phyloP scores from a whole-genome alignment of 1,140 invertebrate species.

The Leptinotarsa texana region DNA sequence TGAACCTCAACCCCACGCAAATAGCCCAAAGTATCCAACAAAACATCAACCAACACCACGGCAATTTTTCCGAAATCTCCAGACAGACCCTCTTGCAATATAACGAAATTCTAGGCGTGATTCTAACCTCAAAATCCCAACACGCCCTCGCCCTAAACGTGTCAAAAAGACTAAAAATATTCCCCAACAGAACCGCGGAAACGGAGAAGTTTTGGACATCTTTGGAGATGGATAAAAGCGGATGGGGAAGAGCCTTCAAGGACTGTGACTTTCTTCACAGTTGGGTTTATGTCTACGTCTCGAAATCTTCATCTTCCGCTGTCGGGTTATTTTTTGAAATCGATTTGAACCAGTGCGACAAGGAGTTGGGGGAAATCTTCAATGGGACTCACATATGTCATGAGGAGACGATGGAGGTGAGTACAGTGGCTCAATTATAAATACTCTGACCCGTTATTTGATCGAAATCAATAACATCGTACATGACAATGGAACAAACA shows the following conservation, averaged over 20 bases:
- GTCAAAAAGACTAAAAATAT: conserved; percentile 36
- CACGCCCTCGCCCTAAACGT: conserved; percentile 40
- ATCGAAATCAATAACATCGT: no score
- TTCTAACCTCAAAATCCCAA: conserved; percentile 27
- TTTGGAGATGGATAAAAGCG: conserved; percentile 33
- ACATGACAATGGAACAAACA: no score
- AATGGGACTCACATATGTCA: conserved; percentile 53
- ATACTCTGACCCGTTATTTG: no score
- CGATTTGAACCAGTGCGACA: conserved; percentile 55
- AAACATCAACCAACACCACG: conserved; percentile 18
- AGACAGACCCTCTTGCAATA: conserved; percentile 30
- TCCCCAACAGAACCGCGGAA: conserved; percentile 40
- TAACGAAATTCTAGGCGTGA: conserved; percentile 34
- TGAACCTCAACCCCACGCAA: conserved; percentile 34
- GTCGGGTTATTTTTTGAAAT: conserved; percentile 51
- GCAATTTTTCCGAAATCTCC: conserved; percentile 33
- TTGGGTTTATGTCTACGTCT: conserved; percentile 46
- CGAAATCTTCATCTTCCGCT: conserved; percentile 30
- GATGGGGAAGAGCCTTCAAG: conserved; percentile 46
- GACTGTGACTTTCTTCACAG: conserved; percentile 40
- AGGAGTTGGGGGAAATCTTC: conserved; percentile 50
- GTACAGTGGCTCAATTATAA: conserved; percentile 10
- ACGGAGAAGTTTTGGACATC: conserved; percentile 42
- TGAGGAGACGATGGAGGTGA: conserved; percentile 51
- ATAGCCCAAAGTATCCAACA: conserved; percentile 24